phyloP scores from a whole-genome alignment of 2,888 invertebrate species.

The Malthinus seriepunctatus region DNA sequence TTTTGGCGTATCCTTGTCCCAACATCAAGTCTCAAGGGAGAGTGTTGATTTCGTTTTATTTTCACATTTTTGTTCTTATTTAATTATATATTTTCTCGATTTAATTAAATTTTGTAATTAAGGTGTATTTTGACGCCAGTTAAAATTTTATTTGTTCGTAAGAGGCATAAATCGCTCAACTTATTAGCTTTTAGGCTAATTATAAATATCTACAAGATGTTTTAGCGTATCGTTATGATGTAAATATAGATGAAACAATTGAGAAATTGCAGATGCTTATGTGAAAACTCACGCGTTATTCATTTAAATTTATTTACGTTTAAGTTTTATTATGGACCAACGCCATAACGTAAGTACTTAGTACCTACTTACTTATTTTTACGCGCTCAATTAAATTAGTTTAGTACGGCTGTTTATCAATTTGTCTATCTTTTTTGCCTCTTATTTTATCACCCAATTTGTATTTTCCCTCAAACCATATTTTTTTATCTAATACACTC shows the following conservation, averaged over 20 bases:
- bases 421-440: too few relatives aligned
- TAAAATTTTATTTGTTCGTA: constrained; percentile 1
- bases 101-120: not conserved
- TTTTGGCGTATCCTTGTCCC: not conserved
- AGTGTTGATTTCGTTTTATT: too few relatives aligned
- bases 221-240: not conserved
- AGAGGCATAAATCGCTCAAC: not conserved
- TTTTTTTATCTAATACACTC: too few relatives aligned
- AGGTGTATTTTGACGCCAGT: not conserved
- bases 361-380: too few relatives aligned
- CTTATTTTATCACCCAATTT: too few relatives aligned
- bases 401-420: too few relatives aligned
- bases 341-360: too few relatives aligned
- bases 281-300: constrained; percentile 1
- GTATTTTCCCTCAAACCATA: too few relatives aligned
- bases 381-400: too few relatives aligned
- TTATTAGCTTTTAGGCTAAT: constrained; percentile 1
- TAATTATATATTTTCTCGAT: too few relatives aligned
- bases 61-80: too few relatives aligned
- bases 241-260: constrained; percentile 1
- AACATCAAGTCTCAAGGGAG: too few relatives aligned
- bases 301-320: constrained; percentile 1
- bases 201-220: constrained; percentile 1
- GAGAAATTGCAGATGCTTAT: constrained; percentile 2
- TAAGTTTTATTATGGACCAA: not conserved